phyloP scores from a whole-genome alignment of 2,797 vertebrate species.

The Heteromormyrus szaboi region DNA sequence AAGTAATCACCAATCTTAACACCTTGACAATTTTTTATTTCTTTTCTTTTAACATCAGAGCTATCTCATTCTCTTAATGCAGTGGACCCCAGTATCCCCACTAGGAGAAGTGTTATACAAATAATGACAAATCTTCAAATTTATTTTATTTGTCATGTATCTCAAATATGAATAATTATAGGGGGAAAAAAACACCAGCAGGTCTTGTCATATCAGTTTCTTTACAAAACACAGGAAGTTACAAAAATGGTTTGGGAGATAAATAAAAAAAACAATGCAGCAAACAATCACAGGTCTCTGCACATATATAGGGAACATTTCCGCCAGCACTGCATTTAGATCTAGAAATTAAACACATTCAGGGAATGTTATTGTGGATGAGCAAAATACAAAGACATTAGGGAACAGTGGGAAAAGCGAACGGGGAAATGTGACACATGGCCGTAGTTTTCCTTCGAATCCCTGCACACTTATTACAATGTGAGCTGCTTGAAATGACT shows the following conservation, averaged over 20 bases:
- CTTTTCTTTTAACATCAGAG: not conserved
- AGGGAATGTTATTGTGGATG: not conserved
- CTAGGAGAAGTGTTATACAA: not conserved
- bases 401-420: not conserved
- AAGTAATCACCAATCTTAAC: not conserved
- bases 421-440: constrained; percentile 14
- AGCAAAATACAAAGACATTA: not conserved
- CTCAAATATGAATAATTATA: not conserved
- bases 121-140: not conserved
- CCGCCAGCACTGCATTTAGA: not conserved
- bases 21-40: not conserved
- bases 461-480: constrained; percentile 9
- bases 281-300: constrained; percentile 26
- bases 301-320: constrained; percentile 9
- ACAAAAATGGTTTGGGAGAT: constrained; percentile 52
- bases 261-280: constrained; percentile 42
- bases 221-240: constrained; percentile 60
- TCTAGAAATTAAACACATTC: not conserved
- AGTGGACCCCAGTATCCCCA: not conserved
- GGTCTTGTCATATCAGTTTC: constrained; percentile 49
- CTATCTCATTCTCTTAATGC: not conserved
- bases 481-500: constrained; percentile 13
- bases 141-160: constrained; percentile 8
- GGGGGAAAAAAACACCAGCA: constrained; percentile 16
- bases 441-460: constrained; percentile 3